A percentile compares a stretch with the other conserved stretches of the same genome.
Conservation (phyloP, 2,113 vertebrate species). For the Passer montanus region DNA sequence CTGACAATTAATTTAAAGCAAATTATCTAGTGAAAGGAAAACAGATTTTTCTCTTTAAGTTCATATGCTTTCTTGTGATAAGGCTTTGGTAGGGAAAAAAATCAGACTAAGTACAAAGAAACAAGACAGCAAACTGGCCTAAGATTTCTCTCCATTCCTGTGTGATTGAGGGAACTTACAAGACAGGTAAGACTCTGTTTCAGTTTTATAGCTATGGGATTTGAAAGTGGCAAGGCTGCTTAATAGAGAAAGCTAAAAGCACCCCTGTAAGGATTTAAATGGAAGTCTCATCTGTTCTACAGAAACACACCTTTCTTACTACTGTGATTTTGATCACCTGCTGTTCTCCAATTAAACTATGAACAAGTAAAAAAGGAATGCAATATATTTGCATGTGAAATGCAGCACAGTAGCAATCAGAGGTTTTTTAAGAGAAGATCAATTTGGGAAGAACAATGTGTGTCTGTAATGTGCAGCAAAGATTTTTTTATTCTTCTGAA, state of each 20-base stretch:
- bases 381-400: conserved; percentile 27
- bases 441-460: conserved; percentile 15
- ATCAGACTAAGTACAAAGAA: neutral
- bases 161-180: neutral
- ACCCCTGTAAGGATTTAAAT: conserved; percentile 30
- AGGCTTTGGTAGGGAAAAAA: neutral
- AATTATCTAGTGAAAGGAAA: neutral
- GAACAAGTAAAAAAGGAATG: conserved; percentile 24
- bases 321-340: conserved; percentile 52
- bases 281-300: conserved; percentile 27
- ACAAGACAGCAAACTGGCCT: neutral
- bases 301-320: conserved; percentile 32
- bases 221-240: conserved; percentile 1
- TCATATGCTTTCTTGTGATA: neutral
- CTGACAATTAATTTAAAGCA: neutral
- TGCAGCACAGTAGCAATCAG: neutral
- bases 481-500: neutral
- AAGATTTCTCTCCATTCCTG: neutral
- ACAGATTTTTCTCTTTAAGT: neutral
- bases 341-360: conserved; percentile 57
- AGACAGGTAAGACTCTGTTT: neutral
- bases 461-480: neutral
- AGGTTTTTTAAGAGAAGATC: neutral
- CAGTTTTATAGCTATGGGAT: neutral
- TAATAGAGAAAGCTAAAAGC: conserved; percentile 14